Evolutionary conservation across 2,113 vertebrate genomes (phyloP).

Genomic region (Gnathonemus echidnorhynchus): DNA sequence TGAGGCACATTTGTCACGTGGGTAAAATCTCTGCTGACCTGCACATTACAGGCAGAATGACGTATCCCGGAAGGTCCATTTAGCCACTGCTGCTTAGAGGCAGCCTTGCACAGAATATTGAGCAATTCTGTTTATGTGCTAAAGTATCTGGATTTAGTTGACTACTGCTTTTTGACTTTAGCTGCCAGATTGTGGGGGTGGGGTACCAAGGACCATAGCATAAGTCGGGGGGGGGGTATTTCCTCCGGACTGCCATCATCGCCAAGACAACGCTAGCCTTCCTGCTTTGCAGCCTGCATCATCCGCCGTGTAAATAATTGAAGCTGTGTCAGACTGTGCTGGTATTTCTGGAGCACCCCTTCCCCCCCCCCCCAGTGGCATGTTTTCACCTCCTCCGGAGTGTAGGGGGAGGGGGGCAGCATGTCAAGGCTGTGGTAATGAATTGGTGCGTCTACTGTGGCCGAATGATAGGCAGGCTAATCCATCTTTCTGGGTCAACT

Average conservation of each 20-base stretch:
- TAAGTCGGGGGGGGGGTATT: neutral
- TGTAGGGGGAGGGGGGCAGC: neutral
- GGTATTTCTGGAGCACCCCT: neutral
- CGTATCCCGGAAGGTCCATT: neutral
- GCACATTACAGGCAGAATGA: neutral
- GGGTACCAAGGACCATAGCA: neutral
- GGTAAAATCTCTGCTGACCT: neutral
- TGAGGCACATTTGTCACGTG: neutral
- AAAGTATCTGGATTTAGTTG: neutral
- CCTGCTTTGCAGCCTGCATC: neutral
- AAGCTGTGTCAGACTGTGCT: neutral
- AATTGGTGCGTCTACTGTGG: neutral
- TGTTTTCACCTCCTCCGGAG: neutral
- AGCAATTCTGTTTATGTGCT: neutral
- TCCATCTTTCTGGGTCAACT: neutral
- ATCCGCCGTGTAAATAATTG: neutral
- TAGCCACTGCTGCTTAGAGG: neutral
- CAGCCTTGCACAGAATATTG: neutral
- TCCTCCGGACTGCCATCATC: neutral
- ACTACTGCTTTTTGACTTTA: neutral
- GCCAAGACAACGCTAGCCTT: neutral
- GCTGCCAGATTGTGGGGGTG: neutral
- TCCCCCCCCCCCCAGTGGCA: neutral
- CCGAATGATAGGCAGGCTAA: slow-evolving; percentile 2
- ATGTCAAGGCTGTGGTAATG: neutral